Evolutionary conservation across 2,888 invertebrate genomes (phyloP), one percentile per base, ranked within the genome.

Genomic region (Imbricaverruca yamaguchii): DNA sequence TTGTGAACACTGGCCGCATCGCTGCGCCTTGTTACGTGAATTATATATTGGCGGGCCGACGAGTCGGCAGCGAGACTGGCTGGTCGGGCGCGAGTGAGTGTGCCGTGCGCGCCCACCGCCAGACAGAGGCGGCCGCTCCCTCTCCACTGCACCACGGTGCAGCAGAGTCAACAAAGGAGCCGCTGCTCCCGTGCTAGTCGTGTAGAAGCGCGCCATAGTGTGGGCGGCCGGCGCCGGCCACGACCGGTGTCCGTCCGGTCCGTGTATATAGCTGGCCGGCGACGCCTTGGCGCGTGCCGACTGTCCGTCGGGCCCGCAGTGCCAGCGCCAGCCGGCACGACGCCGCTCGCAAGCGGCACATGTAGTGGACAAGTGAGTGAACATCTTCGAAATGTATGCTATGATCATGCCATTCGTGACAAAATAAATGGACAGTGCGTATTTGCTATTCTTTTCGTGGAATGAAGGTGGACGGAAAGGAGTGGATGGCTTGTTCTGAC

Each of bases 21-120:
- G 74, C n/a, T 15, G 18, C 53, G 39, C 11, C n/a, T 39, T 74
- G 74, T 74, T 74, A 74, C 74, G 21, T 74, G 55, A 74, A 74
- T 74, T 74, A 69, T 74, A 74, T 74, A 74, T 55, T 55, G 21
- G 74, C 9, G 74, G 18, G 61, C 61, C 13, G 39, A 4, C 39
- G 39, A 39, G 39, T 39, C 39, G 2, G 39, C 39, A 39, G 39
- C 39, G 39, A 39, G 39, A 39, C 39, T 39, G 39, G 39, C 39
- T 39, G 39, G 39, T 39, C 39, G 39, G 39, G 39, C 39, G 39
- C 39, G 39, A 39, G 39, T 39, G 39, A 39, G 39, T 39, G 39
- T 39, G 39, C 39, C 4, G 39, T 39, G 39, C 39, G 39, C 39
- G 39, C 39, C 39, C 39, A 39, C 39, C 39, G 4, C 39, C 39